Conservation (phyloP, 37 sponge, comb jelly and placozoan species). For the Chondrosia reniformis region DNA sequence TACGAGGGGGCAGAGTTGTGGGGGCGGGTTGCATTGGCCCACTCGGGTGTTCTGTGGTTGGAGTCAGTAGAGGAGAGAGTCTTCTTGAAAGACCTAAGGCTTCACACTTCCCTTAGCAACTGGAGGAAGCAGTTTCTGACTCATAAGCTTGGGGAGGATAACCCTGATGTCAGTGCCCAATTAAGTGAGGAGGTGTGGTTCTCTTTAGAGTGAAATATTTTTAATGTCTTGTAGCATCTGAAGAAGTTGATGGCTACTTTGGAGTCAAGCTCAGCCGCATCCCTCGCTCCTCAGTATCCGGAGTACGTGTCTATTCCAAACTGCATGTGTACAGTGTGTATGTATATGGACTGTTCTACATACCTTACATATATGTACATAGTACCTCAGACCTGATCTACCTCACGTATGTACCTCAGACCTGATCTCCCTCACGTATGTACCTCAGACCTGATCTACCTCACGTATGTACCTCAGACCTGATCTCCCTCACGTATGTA, state of each 20-base stretch:
- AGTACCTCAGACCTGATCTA: too few species aligned
- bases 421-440: too few species aligned
- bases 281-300: not conserved
- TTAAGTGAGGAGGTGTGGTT: too few species aligned
- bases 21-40: conserved; percentile 18
- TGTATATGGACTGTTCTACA: not conserved
- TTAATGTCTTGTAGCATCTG: not conserved
- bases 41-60: conserved; percentile 42
- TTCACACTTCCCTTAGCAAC: conserved; percentile 6
- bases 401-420: too few species aligned
- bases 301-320: not conserved
- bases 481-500: too few species aligned
- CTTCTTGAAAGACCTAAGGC: conserved; percentile 4
- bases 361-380: too few species aligned
- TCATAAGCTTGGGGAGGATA: not conserved
- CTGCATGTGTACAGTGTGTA: not conserved
- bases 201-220: too few species aligned
- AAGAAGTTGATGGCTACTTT: not conserved
- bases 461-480: too few species aligned
- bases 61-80: conserved; percentile 43
- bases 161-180: not conserved
- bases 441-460: too few species aligned
- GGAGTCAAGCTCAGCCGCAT: not conserved
- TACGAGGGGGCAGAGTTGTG: conserved; percentile 21
- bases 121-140: not conserved